phyloP scores from a whole-genome alignment of 2,113 vertebrate species.

The Xiphias gladius region DNA sequence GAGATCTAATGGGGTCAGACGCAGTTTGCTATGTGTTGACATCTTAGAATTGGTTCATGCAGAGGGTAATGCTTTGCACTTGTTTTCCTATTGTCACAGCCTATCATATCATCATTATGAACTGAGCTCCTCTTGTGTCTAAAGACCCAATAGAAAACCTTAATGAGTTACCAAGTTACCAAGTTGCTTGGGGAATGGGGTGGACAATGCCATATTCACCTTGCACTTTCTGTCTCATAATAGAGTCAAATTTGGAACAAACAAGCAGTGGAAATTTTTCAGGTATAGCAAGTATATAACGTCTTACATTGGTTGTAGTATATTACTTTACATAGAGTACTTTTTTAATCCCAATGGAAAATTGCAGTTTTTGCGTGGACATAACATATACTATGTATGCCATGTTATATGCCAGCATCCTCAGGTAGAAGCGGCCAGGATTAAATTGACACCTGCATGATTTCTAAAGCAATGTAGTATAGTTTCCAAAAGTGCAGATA shows the following conservation, averaged over 20 bases:
- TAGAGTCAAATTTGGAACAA: neutral
- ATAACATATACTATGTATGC: no score
- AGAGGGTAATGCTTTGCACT: slow-evolving; percentile 25
- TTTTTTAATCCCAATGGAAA: no score
- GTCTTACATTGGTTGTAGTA: neutral
- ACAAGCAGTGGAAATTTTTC: neutral
- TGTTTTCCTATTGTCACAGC: slow-evolving; percentile 45
- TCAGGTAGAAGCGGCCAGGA: no score
- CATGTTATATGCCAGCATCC: no score
- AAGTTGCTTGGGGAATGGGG: neutral
- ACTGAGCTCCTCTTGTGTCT: slow-evolving; percentile 25
- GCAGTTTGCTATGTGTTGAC: slow-evolving; percentile 1
- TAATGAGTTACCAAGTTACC: neutral
- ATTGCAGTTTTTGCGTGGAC: no score
- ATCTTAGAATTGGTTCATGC: slow-evolving; percentile 20
- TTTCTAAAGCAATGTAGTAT: neutral
- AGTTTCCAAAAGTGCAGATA: neutral
- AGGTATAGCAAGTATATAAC: neutral
- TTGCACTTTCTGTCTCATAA: neutral
- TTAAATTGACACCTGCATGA: neutral
- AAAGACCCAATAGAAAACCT: slow-evolving; percentile 21
- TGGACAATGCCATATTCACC: neutral
- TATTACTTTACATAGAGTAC: no score
- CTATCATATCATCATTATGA: slow-evolving; percentile 50
- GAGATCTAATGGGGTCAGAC: slow-evolving; percentile 17